A percentile compares a stretch with the other conserved stretches of the same genome.
Conservation (phyloP, 2,113 vertebrate species). For the Furnarius figulus region DNA sequence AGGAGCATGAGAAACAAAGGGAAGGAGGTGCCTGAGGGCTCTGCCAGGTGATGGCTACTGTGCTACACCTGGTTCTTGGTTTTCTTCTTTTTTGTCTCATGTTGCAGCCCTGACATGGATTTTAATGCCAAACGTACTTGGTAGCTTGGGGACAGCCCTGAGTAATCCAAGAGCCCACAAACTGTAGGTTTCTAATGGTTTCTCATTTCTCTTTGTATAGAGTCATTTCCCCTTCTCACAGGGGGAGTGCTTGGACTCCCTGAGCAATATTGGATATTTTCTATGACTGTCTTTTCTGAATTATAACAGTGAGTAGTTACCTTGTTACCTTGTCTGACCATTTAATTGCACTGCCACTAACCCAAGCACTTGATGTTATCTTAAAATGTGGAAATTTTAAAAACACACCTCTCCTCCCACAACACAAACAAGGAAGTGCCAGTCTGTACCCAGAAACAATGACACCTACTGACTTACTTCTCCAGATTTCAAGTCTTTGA, state of each 20-base stretch:
- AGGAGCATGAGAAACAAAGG: background rate
- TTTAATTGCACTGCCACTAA: background rate
- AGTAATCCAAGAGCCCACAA: background rate
- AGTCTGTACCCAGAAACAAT: background rate
- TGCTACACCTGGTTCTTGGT: background rate
- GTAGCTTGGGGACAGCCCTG: background rate
- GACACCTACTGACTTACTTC: background rate
- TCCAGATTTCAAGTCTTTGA: background rate
- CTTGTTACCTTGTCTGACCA: background rate
- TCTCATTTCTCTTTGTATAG: background rate
- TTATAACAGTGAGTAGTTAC: background rate
- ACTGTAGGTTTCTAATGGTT: background rate
- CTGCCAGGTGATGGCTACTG: background rate
- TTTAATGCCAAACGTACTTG: background rate
- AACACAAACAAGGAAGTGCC: background rate
- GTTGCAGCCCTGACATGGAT: background rate
- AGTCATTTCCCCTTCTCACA: background rate
- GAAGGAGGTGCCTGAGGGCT: background rate
- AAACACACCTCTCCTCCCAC: background rate
- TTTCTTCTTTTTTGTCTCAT: background rate
- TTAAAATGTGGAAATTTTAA: background rate
- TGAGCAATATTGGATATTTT: background rate
- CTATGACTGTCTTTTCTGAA: background rate
- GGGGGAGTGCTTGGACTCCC: background rate
- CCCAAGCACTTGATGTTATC: background rate